Conservation (phyloP, 2,113 vertebrate genomes). For the Puffinus mauretanicus region DNA sequence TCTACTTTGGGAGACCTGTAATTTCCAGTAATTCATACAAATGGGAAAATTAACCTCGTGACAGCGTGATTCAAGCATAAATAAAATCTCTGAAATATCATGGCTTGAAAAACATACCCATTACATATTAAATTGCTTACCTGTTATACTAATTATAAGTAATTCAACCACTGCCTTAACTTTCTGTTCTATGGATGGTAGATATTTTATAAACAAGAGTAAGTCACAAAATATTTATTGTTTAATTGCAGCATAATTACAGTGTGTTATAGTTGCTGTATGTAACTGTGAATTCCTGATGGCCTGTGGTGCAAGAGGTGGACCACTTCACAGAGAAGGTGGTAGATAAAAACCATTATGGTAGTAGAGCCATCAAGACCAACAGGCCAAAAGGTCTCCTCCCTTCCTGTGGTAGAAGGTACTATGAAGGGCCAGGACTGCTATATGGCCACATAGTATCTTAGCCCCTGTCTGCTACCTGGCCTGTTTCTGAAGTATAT, state of each 20-base stretch:
- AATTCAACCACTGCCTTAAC: neutral
- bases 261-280: neutral
- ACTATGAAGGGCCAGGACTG: neutral
- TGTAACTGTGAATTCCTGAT: neutral
- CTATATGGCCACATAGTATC: accelerated
- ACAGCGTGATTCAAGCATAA: neutral
- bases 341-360: neutral
- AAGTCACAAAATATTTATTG: neutral
- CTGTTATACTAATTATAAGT: neutral
- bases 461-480: neutral
- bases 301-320: neutral
- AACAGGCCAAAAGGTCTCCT: neutral
- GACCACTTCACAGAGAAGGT: neutral
- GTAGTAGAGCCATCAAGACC: neutral
- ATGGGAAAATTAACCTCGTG: neutral
- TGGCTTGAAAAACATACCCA: neutral
- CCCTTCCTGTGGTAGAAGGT: accelerated
- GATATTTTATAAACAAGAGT: neutral
- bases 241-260: neutral
- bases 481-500: neutral
- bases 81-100: neutral
- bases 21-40: neutral
- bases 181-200: neutral
- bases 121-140: neutral
- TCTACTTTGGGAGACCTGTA: neutral